These are phyloP conservation scores for Palythoa grandiflora DNA, from an alignment of 92 coral and sea anemone species.

Conservation along the genomic window DNA sequence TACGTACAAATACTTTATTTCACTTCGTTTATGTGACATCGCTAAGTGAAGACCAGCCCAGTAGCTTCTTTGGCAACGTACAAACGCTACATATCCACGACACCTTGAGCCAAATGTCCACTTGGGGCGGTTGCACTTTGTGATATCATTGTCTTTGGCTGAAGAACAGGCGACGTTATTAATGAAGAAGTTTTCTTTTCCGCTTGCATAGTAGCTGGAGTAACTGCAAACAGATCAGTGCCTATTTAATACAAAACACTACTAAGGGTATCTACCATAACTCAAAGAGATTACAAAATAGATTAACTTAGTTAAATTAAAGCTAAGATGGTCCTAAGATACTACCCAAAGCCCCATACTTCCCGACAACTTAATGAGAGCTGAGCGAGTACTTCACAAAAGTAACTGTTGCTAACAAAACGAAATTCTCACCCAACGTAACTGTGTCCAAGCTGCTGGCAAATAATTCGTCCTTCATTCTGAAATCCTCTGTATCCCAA, in stretches of 20 bases:
- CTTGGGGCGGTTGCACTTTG: conserved; percentile 49
- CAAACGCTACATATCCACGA: conserved; percentile 31
- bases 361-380: too few species aligned
- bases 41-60: conserved; percentile 77
- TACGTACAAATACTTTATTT: conserved; percentile 62
- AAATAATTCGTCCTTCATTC: conserved; percentile 50
- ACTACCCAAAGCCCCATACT: too few species aligned
- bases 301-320: too few species aligned
- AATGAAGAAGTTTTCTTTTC: conserved; percentile 44
- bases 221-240: not conserved
- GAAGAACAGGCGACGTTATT: conserved; percentile 53
- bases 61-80: conserved; percentile 56
- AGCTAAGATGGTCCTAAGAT: too few species aligned
- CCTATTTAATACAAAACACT: too few species aligned
- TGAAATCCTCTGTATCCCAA: conserved; percentile 24
- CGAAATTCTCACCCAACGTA: too few species aligned
- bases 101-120: conserved; percentile 60
- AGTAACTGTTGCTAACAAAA: too few species aligned
- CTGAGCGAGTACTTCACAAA: too few species aligned
- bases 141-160: conserved; percentile 55
- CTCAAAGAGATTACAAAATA: too few species aligned
- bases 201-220: conserved; percentile 11
- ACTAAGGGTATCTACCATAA: too few species aligned
- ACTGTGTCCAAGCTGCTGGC: conserved; percentile 61
- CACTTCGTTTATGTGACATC: conserved; percentile 52